Base-by-base conservation (phyloP, 2,113 vertebrate species). In the Onychostoma macrolepis region DNA sequence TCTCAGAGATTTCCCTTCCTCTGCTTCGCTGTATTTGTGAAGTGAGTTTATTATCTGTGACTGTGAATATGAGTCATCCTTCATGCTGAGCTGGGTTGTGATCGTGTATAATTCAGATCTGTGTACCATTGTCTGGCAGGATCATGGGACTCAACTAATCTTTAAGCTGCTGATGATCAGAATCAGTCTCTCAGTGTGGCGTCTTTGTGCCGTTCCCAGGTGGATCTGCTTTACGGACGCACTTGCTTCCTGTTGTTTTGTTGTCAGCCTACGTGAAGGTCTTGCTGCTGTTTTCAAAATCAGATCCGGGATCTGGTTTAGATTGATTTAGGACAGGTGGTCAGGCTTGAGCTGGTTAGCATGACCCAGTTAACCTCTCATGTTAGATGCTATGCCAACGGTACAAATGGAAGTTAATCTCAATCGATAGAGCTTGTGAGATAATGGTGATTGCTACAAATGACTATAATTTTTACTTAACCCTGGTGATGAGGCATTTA, bases 81-180 rank as follows among this genome's bases (percentile, higher is more conserved):
- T 74, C 48, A 11, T 53, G 69, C 67, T 53, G 30, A 17, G 83
- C 48, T 36, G 30, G 15, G 41, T n/a, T 82, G 80, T 67, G 41
- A 67, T 12, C 28, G 8, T 11, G 41, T 6, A 74, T 74, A 75
- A 75, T 84, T 28, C 30, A 38, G 30, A 74, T 74, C 30, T 36
- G 67, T 58, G 2, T 58, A 6, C 12, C 4, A 74, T 84, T 41
- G 69, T 84, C 11, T 84, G 21, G 33, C 11, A 26, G 67, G 45
- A 74, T 26, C 82, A 84, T 56, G 67, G 81, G 63, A 71, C 19
- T 48, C 11, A 10, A 9, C 48, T 84, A 56, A 84, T 58, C 83
- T 58, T 26, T 84, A 74, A 74, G 83, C 83, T 74, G 21, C 48
- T 56, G 56, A 74, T 74, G 56, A 80, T 80, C 33, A 74, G 41